Base-by-base conservation (phyloP, 64 coral and sea anemone genomes). In the Platygyra sinensis region DNA sequence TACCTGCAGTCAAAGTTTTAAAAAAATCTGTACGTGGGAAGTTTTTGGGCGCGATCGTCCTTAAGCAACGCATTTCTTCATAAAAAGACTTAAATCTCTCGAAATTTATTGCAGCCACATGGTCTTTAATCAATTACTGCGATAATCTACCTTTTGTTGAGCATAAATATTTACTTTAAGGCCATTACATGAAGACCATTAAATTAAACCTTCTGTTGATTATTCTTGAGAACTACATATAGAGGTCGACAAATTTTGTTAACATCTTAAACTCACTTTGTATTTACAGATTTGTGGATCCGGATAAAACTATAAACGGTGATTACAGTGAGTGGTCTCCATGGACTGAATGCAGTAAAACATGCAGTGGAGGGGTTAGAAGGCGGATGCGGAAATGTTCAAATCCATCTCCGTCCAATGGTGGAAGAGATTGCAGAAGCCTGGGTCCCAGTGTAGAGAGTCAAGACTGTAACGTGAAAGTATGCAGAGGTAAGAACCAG, bases 301-400 rank as follows among this genome's bases (percentile, higher is more conserved):
- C 49, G 67, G 27, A 59, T 17, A 50, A 74, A 46, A 28, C 5
- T 5, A 42, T 91, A 11, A 79, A 96, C 72, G 94, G 90, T 65
- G 83, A 75, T 38, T 96, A 96, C 62, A 78, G 79, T 20, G 62
- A 78, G 42, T 96, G 94, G 94, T 96, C 94, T 49, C 51, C 75
- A 2, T 96, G 94, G 94, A 92, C 86, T 38, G 16, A 78, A 39
- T 96, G 94, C 65, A 92, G 78, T 38, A 96, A 85, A 51, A 86
- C 73, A 20, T 96, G 94, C 22, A 80, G 73, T 20, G 92, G 61
- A 72, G 94, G 94, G 50, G 77, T 86, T 74, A 73, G 88, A 73
- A 84, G 62, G 52, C 90, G 94, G 55, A 77, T 89, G 77, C 94
- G 94, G 10, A 96, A 76, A 86, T 96, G 94, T 80, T 89, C 94